phyloP scores from a whole-genome alignment of 2,797 vertebrate species.

The Glossophaga mutica region DNA sequence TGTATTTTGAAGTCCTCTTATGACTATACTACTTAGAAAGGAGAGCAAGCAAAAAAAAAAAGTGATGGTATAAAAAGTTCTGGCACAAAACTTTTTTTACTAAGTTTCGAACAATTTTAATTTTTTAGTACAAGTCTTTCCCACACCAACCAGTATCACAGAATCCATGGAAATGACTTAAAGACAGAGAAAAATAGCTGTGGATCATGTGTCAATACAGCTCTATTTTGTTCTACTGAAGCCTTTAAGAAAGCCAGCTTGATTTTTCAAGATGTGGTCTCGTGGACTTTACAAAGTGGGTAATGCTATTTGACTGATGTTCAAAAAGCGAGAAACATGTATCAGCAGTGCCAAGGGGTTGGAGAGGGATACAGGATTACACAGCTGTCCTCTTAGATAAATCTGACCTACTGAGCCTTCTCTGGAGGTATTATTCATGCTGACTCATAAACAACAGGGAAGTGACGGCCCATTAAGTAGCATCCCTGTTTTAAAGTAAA shows the following conservation, averaged over 20 bases:
- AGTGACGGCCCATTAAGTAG: constrained; percentile 44
- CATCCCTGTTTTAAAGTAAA: constrained; percentile 49
- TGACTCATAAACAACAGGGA: constrained; percentile 64
- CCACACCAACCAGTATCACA: background rate
- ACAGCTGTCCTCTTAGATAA: constrained; percentile 70
- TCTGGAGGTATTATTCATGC: constrained; percentile 52
- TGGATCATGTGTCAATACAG: background rate
- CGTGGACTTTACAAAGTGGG: background rate
- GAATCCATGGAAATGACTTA: background rate
- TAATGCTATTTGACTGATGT: constrained; percentile 37
- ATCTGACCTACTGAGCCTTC: constrained; percentile 62
- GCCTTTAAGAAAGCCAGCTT: background rate
- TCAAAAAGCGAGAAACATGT: constrained; percentile 36
- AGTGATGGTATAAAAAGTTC: background rate
- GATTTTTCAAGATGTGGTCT: background rate
- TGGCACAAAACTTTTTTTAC: background rate
- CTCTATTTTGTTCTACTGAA: background rate
- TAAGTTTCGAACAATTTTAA: background rate
- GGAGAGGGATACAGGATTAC: background rate
- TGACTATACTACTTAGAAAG: background rate
- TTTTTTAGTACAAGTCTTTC: constrained; percentile 6
- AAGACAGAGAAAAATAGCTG: background rate
- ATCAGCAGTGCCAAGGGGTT: constrained; percentile 7
- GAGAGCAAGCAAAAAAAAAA: constrained; percentile 18
- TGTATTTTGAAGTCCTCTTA: constrained; percentile 8